phyloP scores from a whole-genome alignment of 1,140 invertebrate species.

The Meloidogyne floridensis region DNA sequence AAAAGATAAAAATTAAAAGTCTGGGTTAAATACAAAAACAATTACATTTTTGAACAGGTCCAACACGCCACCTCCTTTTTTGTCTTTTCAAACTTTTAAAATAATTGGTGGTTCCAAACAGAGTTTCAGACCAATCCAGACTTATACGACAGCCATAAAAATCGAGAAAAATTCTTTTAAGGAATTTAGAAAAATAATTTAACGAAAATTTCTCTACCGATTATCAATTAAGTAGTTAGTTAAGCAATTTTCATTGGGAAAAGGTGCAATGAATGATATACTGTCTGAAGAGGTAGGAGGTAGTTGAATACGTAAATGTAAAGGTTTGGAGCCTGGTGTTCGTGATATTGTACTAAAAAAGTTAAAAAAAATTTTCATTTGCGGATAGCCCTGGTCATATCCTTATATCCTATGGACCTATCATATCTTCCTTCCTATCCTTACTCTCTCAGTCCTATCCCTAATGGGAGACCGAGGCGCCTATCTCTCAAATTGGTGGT shows the following conservation, averaged over 20 bases:
- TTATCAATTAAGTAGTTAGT: constrained; percentile 1
- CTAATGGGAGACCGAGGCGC: no score
- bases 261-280: background rate
- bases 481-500: no score
- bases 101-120: constrained; percentile 2
- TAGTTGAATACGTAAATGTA: background rate
- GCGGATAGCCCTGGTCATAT: no score
- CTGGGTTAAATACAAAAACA: no score
- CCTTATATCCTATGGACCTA: no score
- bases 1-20: no score
- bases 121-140: constrained; percentile 5
- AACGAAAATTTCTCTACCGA: background rate
- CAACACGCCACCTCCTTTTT: background rate
- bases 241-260: background rate
- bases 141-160: constrained; percentile 7
- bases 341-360: background rate
- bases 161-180: constrained; percentile 1
- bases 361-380: no score
- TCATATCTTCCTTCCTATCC: no score
- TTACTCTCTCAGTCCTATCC: no score
- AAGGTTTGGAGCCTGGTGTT: background rate
- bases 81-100: background rate
- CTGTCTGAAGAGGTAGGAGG: background rate
- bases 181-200: background rate
- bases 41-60: background rate